Base-by-base conservation (phyloP, 2,113 vertebrate genomes). In the Neoarius graeffei region DNA sequence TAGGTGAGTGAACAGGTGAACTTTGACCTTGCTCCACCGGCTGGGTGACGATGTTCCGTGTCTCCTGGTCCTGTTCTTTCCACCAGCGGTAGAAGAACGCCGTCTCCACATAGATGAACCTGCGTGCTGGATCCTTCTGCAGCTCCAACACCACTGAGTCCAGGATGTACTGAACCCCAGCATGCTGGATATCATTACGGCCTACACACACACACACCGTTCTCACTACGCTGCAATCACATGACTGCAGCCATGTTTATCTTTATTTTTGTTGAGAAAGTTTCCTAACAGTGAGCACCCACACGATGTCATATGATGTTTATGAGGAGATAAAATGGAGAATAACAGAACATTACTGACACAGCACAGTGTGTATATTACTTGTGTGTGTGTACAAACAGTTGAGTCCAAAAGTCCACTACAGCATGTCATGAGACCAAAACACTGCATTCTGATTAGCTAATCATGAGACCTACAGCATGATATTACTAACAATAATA, bases 31-130 rank as follows among this genome's bases (percentile, higher is more conserved):
- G 91, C 1, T 94, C 91, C 52, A 99, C 95, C 15, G 98, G 95
- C 66, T 93, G 81, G n/a, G 83, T 93, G 85, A 98, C 96, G 0
- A 88, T 85, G 71, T 91, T 77, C 87, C 91, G 94, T 1, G 90
- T 95, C 69, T 54, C 25, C 20, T 89, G 66, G 0, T 90, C 94
- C 94, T 98, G 97, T 82, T 94, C 93, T 2, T 42, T 91, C 98
- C 98, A 98, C 98, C 98, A 99, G 62, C 95, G 96, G 14, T 95
- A 96, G 92, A 99, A 97, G 90, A 98, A 99, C 1, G 94, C 96
- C 0, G 96, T 97, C 91, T 98, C 97, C 79, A 97, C 97, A 0
- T 97, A 99, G 93, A 98, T 90, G 64, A 99, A 99, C 76, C 98
- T 94, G 1, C 96, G 93, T 7, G 93, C 79, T 0, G 96, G 95